Conservation (phyloP, 2,113 vertebrate species). For the Oxyruncus cristatus region DNA sequence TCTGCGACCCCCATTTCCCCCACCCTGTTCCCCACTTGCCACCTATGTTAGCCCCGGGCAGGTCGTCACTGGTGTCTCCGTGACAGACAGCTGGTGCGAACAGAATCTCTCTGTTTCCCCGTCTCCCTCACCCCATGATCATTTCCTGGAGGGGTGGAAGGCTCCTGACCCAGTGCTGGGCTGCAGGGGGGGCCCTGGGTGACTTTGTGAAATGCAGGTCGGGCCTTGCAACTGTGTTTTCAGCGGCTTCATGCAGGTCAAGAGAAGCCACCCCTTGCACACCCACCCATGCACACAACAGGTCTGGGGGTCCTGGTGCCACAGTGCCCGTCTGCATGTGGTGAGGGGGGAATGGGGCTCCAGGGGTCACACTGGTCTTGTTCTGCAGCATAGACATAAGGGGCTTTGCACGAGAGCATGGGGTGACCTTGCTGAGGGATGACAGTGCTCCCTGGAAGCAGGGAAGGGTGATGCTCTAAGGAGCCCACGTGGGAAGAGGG, state of each 20-base stretch:
- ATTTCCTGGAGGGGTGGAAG: background rate
- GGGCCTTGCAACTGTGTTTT: background rate
- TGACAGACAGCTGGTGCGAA: background rate
- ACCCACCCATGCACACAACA: background rate
- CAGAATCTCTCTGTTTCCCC: background rate
- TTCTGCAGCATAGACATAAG: background rate
- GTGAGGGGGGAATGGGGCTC: background rate
- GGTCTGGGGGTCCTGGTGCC: background rate
- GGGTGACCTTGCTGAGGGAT: constrained; percentile 37
- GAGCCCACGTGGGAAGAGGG: background rate
- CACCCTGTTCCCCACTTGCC: background rate
- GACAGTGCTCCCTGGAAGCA: constrained; percentile 1
- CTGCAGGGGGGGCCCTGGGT: background rate
- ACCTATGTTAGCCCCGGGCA: background rate
- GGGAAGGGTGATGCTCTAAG: background rate
- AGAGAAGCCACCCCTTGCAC: background rate
- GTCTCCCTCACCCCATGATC: background rate
- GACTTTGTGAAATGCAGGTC: background rate
- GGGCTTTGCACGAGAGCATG: background rate
- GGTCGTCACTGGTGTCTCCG: background rate
- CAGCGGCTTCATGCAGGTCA: accelerated
- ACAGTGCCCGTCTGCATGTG: background rate
- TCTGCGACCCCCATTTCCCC: background rate
- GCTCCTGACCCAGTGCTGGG: background rate
- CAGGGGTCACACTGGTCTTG: background rate